A percentile compares a stretch with the other conserved stretches of the same genome.
Conservation (phyloP, 2,888 invertebrate genomes). For the Drosophila mettleri region DNA sequence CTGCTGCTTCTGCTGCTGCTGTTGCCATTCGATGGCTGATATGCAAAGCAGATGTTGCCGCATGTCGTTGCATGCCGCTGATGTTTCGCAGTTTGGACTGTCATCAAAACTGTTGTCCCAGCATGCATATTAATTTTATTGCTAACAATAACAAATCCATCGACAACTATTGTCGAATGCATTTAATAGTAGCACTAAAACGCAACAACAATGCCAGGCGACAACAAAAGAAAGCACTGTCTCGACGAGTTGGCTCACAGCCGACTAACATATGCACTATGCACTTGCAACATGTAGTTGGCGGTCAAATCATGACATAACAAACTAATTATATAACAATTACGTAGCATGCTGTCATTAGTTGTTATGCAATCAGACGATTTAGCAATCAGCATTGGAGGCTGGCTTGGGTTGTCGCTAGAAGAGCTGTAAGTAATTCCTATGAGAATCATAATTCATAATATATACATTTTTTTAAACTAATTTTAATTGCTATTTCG, state of each 20-base stretch:
- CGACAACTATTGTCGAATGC: conserved; percentile 72
- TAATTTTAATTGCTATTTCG: too few species aligned
- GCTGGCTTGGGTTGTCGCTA: too few species aligned
- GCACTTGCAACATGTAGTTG: not conserved
- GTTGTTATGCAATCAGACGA: not conserved
- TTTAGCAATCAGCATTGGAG: not conserved
- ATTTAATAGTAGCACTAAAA: conserved; percentile 70
- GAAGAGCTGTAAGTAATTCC: too few species aligned
- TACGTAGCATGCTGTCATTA: too few species aligned
- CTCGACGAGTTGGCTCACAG: not conserved
- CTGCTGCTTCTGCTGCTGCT: conserved; percentile 1
- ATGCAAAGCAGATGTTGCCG: conserved; percentile 72
- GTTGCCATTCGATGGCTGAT: conserved; percentile 53
- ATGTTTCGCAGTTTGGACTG: conserved; percentile 51
- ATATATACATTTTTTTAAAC: too few species aligned
- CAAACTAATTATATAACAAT: not conserved
- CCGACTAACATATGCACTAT: conserved; percentile 5
- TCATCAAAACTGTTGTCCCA: conserved; percentile 69
- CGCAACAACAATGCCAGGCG: conserved; percentile 44
- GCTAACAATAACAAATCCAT: conserved; percentile 78
- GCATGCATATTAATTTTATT: conserved; percentile 76
- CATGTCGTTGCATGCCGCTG: conserved; percentile 28
- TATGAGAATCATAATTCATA: too few species aligned
- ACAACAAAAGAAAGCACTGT: conserved; percentile 25
- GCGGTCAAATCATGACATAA: not conserved